Evolutionary conservation across 2,113 vertebrate species (phyloP), one percentile per base, ranked within the genome.

Genomic region (Rhynchopsitta pachyrhyncha): DNA sequence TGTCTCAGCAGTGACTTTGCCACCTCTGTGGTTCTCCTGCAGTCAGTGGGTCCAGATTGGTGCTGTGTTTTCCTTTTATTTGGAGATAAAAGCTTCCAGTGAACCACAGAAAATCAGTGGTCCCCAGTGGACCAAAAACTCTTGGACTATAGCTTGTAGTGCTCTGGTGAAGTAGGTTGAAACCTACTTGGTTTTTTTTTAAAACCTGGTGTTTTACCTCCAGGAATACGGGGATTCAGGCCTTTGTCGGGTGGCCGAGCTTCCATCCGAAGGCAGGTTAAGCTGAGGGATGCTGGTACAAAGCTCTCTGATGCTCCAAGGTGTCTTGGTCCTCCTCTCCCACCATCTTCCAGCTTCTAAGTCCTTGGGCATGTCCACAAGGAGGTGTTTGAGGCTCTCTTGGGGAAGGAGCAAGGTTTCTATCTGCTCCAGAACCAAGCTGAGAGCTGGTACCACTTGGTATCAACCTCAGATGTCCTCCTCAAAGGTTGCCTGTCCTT

Each of bases 301-400:
- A 27, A 75, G 67, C 42, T 39, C 49, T 46, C 18, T 7, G 14
- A 4, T 18, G 27, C 59, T 81, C 49, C 0, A 0, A 42, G 37
- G 1, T 22, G 24, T 41, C 17, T 57, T 17, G 50, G 29, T 37
- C 28, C 31, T 52, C 52, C 28, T 67, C 41, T 86, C 57, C 37
- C 27, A 1, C 23, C 8, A 3, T 16, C 20, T 75, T 55, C 12
- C 55, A 13, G 7, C 68, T 79, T 67, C 70, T 71, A 41, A 22
- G 1, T 35, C 44, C 29, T 52, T 44, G 44, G 3, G 2, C 33
- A 4, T 0, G 1, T 19, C 10, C 41, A 2, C 13, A 7, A 2
- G 2, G 70, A 46, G 67, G 16, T 0, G 0, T 22, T 37, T 29
- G 62, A 82, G 39, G 23, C 5, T 41, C 35, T 35, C 42, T 1